phyloP scores from a whole-genome alignment of 1,140 invertebrate species.

The Planococcus citri region DNA sequence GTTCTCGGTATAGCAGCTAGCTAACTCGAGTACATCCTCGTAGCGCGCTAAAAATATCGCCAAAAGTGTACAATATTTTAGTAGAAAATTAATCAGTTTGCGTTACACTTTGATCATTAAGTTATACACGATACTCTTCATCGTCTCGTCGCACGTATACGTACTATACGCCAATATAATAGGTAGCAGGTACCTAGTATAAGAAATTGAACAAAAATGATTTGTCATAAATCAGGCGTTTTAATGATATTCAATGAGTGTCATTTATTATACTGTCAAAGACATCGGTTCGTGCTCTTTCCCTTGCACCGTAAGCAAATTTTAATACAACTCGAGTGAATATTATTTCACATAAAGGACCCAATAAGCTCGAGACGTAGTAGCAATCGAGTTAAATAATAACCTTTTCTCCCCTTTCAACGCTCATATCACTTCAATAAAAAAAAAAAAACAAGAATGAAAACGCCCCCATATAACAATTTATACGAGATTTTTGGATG shows the following conservation, averaged over 20 bases:
- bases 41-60: no score
- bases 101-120: neutral
- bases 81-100: neutral
- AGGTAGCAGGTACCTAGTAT: neutral
- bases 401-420: neutral
- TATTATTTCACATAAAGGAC: neutral
- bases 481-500: no score
- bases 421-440: no score
- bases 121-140: neutral
- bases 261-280: constrained; percentile 1
- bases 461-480: no score
- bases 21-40: neutral
- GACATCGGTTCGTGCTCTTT: neutral
- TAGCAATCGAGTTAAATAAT: neutral
- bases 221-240: neutral
- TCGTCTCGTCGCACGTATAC: no score
- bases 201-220: neutral
- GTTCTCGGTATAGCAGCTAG: neutral
- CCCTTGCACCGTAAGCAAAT: neutral
- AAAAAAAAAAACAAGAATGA: no score
- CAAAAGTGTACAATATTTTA: neutral
- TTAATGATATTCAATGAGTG: neutral
- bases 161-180: no score
- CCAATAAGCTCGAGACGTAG: neutral
- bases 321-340: neutral